These are phyloP conservation scores for Empidonax traillii DNA, from an alignment of 2,113 vertebrate genomes.

Conservation along the genomic window DNA sequence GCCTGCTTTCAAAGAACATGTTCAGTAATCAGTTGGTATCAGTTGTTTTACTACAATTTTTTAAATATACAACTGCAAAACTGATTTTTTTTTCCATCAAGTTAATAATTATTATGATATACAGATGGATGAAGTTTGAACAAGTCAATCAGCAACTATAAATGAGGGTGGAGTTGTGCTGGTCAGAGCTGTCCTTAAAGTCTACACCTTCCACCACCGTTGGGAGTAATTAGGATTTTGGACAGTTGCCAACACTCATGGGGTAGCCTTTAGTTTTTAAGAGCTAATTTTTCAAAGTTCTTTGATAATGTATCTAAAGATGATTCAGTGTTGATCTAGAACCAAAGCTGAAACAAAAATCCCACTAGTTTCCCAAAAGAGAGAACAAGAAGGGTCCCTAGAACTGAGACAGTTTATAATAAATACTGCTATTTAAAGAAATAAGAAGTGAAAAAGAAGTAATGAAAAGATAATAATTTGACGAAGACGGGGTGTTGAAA, in stretches of 20 bases:
- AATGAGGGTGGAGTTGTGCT: not conserved
- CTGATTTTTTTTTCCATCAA: not conserved
- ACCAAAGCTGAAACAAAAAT: not conserved
- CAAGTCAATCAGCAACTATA: not conserved
- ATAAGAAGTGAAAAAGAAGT: not conserved
- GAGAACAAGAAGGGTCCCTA: not conserved
- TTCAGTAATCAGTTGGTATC: not conserved
- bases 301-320: not conserved
- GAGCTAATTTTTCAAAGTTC: not conserved
- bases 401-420: not conserved
- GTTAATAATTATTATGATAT: not conserved
- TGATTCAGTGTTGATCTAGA: not conserved
- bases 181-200: not conserved
- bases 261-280: not conserved
- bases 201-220: not conserved
- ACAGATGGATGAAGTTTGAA: not conserved
- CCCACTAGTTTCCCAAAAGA: not conserved
- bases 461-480: slow-evolving; percentile 9
- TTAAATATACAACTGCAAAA: not conserved
- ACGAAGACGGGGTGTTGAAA: not conserved
- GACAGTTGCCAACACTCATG: not conserved
- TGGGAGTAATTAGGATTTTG: not conserved
- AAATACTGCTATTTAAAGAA: not conserved
- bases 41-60: not conserved
- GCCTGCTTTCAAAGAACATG: not conserved